Evolutionary conservation across 2,797 vertebrate species (phyloP), one percentile per base, ranked within the genome.

Genomic region (Urosaurus nigricauda): DNA sequence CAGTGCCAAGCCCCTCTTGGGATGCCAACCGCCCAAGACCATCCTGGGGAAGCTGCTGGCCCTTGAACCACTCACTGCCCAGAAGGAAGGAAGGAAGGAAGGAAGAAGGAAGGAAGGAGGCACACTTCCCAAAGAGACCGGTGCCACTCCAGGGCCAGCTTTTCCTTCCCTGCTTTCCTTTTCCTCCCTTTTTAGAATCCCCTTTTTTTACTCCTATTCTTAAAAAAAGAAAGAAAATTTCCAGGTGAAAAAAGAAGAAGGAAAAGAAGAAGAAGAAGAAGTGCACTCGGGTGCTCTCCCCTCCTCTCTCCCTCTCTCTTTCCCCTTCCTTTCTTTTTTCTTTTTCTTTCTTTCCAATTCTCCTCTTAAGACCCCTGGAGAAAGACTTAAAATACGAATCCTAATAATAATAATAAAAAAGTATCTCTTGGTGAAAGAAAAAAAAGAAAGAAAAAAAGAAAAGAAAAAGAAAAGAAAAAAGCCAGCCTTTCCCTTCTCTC

Each of bases 31-130:
- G 3, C 43, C 43, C 3, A 5, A 97, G 97, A 95, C 97, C 96
- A 96, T 88, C 95, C 96, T 97, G 96, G n/a, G n/a, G n/a, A 96
- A 89, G 94, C 95, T 95, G 96, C 97, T 98, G 97, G 98, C 98
- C 96, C 96, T 97, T 97, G 96, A 96, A 95, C n/a, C n/a, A n/a
- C n/a, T n/a, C n/a, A n/a, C 96, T 95, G 96, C 95, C 95, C 95
- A 96, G 43, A 43, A 43, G 43, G 43, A 43, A 43, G 43, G 43
- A 43, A 43, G 43, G 43, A 43, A 43, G 43, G 43, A 43, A 43
- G 43, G 43, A 43, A 43, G 43, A 43, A 43, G 43, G 43, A 43
- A 43, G 43, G 43, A 94, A 95, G 97, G 96, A 96, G 96, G 97
- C 96, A 96, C 95, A 96, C 93, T 94, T 91, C 92, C 93, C 93